These are phyloP conservation scores for Rhabdophis nuchalis DNA, from an alignment of 2,797 vertebrate genomes.

Conservation along the genomic window DNA sequence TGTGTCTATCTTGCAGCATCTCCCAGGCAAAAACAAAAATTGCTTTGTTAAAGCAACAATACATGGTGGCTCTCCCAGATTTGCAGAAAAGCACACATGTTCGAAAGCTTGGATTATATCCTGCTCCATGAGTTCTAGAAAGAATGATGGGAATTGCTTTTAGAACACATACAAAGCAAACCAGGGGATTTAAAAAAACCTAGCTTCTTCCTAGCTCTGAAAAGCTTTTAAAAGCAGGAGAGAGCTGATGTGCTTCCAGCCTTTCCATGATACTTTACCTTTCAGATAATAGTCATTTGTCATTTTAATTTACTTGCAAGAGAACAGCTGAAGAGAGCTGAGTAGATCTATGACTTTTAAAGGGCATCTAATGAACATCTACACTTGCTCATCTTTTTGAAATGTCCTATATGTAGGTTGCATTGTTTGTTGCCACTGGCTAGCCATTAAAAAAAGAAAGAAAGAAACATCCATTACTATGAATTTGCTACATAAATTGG, in stretches of 20 bases:
- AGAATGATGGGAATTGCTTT: slow-evolving; percentile 41
- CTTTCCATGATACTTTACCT: slow-evolving; percentile 39
- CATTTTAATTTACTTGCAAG: slow-evolving; percentile 59
- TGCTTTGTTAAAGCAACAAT: slow-evolving; percentile 43
- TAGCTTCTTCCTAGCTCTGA: slow-evolving; percentile 20
- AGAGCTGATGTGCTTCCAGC: slow-evolving; percentile 39
- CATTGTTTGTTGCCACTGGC: slow-evolving; percentile 35
- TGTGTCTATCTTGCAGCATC: neutral
- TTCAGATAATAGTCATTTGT: slow-evolving; percentile 61
- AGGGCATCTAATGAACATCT: slow-evolving; percentile 60
- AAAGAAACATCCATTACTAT: slow-evolving; percentile 31
- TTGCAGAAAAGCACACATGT: neutral
- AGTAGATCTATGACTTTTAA: slow-evolving; percentile 52
- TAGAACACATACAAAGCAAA: slow-evolving; percentile 1
- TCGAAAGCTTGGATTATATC: slow-evolving; percentile 38
- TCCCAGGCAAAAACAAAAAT: slow-evolving; percentile 13
- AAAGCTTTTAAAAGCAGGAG: slow-evolving; percentile 29
- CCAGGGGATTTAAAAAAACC: too few relatives aligned
- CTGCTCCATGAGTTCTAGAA: slow-evolving; percentile 29
- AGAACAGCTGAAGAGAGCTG: slow-evolving; percentile 53
- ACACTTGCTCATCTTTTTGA: slow-evolving; percentile 50
- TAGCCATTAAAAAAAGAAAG: slow-evolving; percentile 33
- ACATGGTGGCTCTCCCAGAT: slow-evolving; percentile 33
- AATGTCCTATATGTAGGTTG: slow-evolving; percentile 52
- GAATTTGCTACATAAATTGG: slow-evolving; percentile 33